phyloP scores from a whole-genome alignment of 2,113 vertebrate genomes.

The Chloropsis hardwickii region DNA sequence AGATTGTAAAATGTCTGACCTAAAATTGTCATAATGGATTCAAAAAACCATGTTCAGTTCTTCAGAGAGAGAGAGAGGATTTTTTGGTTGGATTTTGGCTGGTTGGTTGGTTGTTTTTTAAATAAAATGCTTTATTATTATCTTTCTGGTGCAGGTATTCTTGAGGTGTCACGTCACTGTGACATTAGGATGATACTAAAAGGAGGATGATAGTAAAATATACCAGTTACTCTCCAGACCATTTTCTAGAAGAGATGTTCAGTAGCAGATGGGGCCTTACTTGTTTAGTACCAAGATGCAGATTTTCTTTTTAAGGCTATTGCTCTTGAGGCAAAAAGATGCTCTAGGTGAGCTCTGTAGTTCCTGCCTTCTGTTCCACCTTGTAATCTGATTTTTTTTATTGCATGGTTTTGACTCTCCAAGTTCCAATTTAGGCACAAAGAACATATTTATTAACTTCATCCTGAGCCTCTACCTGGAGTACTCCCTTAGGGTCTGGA shows the following conservation, averaged over 20 bases:
- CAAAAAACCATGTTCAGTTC: not conserved
- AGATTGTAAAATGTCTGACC: not conserved
- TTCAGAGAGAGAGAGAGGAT: not conserved
- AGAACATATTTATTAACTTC: not conserved
- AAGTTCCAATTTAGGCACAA: not conserved
- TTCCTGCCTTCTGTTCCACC: not conserved
- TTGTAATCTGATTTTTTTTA: not conserved
- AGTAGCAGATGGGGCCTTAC: not conserved
- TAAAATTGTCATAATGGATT: not conserved
- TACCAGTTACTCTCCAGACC: not conserved
- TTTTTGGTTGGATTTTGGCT: not conserved
- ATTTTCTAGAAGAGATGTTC: not conserved
- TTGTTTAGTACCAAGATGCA: not conserved
- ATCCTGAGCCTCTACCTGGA: not conserved
- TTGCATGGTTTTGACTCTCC: not conserved
- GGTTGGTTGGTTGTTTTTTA: not conserved
- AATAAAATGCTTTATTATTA: not conserved
- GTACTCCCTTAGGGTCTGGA: not conserved
- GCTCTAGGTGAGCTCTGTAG: not conserved
- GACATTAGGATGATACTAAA: not conserved
- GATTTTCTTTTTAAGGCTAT: not conserved
- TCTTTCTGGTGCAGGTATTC: not conserved
- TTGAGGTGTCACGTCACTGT: not conserved
- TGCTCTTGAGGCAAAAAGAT: not conserved
- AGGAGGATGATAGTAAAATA: not conserved